Evolutionary conservation across 2,888 invertebrate genomes (phyloP), one percentile per base, ranked within the genome.

Genomic region (Ochropacha duplaris): DNA sequence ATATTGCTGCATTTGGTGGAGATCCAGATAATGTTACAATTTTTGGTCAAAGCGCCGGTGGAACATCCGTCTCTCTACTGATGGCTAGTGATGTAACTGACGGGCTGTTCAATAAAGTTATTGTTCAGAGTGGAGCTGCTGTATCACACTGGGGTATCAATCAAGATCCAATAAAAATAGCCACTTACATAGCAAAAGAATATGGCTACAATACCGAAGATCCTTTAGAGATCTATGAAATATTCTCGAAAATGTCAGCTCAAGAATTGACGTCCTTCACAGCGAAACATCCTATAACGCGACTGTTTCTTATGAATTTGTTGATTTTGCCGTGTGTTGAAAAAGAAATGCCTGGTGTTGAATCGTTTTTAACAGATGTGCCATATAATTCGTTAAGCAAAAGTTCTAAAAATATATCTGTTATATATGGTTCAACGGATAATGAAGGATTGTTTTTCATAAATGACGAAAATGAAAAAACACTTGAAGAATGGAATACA

Each of bases 31-130:
- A 84, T 62, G 62, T 88, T 4, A 87, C 88, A 0, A 39, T 87
- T 3, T 88, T 88, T 64, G 87, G 87, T n/a, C 81, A 86, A 58
- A 90, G 88, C 56, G 87, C 89, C 39, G 87, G 88, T 16, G 83
- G 71, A 2, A 72, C 74, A 0, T 88, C 86, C 0, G 63, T 72
- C 2, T 76, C 86, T 2, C 56, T 86, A 22, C 67, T 87, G 16
- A 22, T 85, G 52, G 70, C 76, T 0, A 84, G 81, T 62, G 63
- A 81, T 52, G 66, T 75, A 5, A 76, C 84, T 4, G 61, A 77
- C 19, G 84, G 81, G 3, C 65, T 87, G 11, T 84, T 86, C 55
- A 68, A 83, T 12, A 81, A 69, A 69, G 86, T 76, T 1, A 86
- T 87, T 49, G 60, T 83, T n/a, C 84, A 84, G 65, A 87, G 86